Evolutionary conservation across 2,888 invertebrate species (phyloP).

Genomic region (Cepaea hortensis): DNA sequence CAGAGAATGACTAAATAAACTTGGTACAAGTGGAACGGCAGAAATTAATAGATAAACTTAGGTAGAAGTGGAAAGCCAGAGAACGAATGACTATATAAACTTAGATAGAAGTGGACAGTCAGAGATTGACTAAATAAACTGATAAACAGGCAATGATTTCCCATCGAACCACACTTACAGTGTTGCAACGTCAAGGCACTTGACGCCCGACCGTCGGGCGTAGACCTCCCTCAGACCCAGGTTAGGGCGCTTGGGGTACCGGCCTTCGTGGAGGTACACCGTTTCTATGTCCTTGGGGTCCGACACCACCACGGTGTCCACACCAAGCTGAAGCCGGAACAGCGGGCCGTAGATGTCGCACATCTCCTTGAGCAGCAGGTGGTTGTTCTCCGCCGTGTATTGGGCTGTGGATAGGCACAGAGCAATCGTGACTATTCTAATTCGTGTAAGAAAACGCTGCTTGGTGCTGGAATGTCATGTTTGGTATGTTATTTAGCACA

Average conservation of each 20-base stretch:
- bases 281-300: conserved; percentile 41
- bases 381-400: conserved; percentile 20
- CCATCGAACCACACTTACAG: conserved; percentile 9
- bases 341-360: conserved; percentile 32
- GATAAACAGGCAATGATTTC: too few species aligned
- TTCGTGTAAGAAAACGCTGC: too few species aligned
- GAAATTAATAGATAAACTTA: too few species aligned
- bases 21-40: too few species aligned
- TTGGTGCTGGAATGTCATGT: too few species aligned
- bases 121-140: not conserved
- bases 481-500: too few species aligned
- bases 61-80: too few species aligned
- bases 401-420: not conserved
- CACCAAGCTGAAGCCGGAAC: conserved; percentile 31
- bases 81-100: too few species aligned
- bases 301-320: conserved; percentile 30
- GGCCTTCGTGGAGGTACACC: conserved; percentile 41
- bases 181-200: conserved; percentile 20
- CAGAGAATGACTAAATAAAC: too few species aligned
- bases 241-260: conserved; percentile 28
- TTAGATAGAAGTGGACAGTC: too few species aligned
- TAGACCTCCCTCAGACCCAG: conserved; percentile 34
- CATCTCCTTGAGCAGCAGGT: conserved; percentile 28
- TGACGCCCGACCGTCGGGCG: conserved; percentile 10
- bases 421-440: not conserved